Evolutionary conservation across 2,888 invertebrate species (phyloP), one percentile per base, ranked within the genome.

Genomic region (Therioaphis trifolii): DNA sequence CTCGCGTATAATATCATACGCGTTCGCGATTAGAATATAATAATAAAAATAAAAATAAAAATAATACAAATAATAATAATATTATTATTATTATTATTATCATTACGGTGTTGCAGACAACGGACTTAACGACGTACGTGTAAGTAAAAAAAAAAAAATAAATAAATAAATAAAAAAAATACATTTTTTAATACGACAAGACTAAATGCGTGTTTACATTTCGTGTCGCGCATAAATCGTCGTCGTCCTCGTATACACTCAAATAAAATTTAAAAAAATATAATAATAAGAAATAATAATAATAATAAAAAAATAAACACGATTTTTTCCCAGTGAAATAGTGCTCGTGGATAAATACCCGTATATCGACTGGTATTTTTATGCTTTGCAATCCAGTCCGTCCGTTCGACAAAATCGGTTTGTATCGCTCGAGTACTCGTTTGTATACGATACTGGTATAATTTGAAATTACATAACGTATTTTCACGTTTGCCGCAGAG

Each of bases 361-460:
- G n/a, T n/a, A n/a, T 21, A 55, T 55, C 55, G 55, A 55, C 55
- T 55, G 55, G n/a, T 52, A 52, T 55, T 18, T 55, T 52, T 52
- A n/a, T n/a, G n/a, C n/a, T n/a, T n/a, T n/a, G 7, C 7, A n/a
- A n/a, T 52, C 52, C 52, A n/a, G n/a, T 52, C n/a, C 52, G 52
- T 7, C 52, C n/a, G n/a, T n/a, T n/a, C n/a, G n/a, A n/a, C n/a
- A n/a, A n/a, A n/a, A n/a, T n/a, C n/a, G n/a, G n/a, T n/a, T n/a
- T n/a, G n/a, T n/a, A n/a, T n/a, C n/a, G n/a, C n/a, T n/a, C n/a
- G n/a, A n/a, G n/a, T n/a, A n/a, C n/a, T n/a, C n/a, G n/a, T n/a
- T n/a, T n/a, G n/a, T n/a, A n/a, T n/a, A n/a, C n/a, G n/a, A n/a
- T n/a, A n/a, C n/a, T n/a, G n/a, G n/a, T n/a, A n/a, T n/a, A n/a